Evolutionary conservation across 2,888 invertebrate genomes (phyloP).

Genomic region (Mongoloraphidia duomilia): DNA sequence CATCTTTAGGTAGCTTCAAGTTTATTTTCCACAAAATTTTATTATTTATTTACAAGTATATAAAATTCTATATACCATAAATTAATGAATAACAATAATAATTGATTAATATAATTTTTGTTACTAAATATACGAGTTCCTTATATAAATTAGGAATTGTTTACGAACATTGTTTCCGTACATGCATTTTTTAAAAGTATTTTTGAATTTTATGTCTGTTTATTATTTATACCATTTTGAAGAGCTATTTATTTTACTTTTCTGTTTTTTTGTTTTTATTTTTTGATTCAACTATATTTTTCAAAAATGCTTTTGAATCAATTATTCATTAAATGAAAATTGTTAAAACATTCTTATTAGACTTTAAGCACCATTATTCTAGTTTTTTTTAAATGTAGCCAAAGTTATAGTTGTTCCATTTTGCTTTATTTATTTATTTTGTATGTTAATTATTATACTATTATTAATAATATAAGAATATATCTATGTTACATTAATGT

Average conservation of each 20-base stretch:
- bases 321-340: background rate
- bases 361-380: conserved; percentile 4
- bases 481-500: conserved; percentile 10
- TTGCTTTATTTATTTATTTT: conserved; percentile 25
- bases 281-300: background rate
- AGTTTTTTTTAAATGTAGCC: conserved; percentile 25
- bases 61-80: too few species aligned
- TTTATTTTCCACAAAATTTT: too few species aligned
- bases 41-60: too few species aligned
- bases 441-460: conserved; percentile 4
- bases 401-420: conserved; percentile 27
- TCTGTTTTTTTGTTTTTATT: background rate
- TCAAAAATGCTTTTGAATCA: background rate
- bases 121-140: too few species aligned
- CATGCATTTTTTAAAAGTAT: too few species aligned
- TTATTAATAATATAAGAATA: conserved; percentile 6
- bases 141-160: too few species aligned
- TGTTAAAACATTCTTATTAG: conserved; percentile 1
- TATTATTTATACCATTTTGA: too few species aligned
- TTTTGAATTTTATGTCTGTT: too few species aligned
- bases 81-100: too few species aligned
- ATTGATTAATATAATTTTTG: too few species aligned
- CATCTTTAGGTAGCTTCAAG: too few species aligned
- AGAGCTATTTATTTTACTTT: background rate
- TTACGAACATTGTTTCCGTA: too few species aligned